Conservation (phyloP, 1,140 invertebrate genomes). For the Drosophila bipectinata region DNA sequence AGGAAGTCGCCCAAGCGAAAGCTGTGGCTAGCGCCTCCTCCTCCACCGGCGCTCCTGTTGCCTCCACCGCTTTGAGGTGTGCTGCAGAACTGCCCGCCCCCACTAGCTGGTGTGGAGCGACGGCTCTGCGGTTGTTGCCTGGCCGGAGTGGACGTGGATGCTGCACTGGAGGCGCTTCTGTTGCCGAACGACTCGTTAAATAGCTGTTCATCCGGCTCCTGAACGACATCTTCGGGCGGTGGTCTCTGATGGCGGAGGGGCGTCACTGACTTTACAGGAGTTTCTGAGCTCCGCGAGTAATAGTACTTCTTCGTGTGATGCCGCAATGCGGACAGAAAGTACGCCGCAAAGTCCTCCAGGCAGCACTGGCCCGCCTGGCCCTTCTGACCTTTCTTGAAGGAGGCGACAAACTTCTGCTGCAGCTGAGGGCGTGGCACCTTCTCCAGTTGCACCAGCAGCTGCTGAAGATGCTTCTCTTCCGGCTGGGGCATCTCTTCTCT, state of each 20-base stretch:
- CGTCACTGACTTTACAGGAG: slow-evolving; percentile 55
- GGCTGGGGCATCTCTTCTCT: slow-evolving; percentile 34
- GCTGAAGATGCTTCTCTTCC: slow-evolving; percentile 46
- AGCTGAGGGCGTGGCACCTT: slow-evolving; percentile 36
- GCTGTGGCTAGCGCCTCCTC: slow-evolving; percentile 34
- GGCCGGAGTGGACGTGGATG: slow-evolving; percentile 24
- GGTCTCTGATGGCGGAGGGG: slow-evolving; percentile 40
- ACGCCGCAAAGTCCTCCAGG: slow-evolving; percentile 76
- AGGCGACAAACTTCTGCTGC: slow-evolving; percentile 29
- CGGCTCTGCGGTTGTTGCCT: slow-evolving; percentile 29
- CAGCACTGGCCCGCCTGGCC: slow-evolving; percentile 29
- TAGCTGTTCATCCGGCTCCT: slow-evolving; percentile 33
- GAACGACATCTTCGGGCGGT: background rate
- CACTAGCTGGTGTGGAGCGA: slow-evolving; percentile 32
- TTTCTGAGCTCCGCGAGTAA: slow-evolving; percentile 39
- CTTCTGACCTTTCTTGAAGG: slow-evolving; percentile 26
- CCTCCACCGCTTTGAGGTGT: slow-evolving; percentile 48
- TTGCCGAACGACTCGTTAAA: slow-evolving; percentile 36
- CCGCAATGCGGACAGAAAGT: slow-evolving; percentile 69
- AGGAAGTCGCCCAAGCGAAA: slow-evolving; percentile 77
- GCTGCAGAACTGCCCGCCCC: slow-evolving; percentile 36
- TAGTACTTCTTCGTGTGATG: slow-evolving; percentile 67
- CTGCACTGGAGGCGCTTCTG: slow-evolving; percentile 25
- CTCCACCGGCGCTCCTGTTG: slow-evolving; percentile 34
- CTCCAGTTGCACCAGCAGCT: slow-evolving; percentile 47